phyloP scores from a whole-genome alignment of 2,888 invertebrate genomes.

The Thymelicus sylvestris region DNA sequence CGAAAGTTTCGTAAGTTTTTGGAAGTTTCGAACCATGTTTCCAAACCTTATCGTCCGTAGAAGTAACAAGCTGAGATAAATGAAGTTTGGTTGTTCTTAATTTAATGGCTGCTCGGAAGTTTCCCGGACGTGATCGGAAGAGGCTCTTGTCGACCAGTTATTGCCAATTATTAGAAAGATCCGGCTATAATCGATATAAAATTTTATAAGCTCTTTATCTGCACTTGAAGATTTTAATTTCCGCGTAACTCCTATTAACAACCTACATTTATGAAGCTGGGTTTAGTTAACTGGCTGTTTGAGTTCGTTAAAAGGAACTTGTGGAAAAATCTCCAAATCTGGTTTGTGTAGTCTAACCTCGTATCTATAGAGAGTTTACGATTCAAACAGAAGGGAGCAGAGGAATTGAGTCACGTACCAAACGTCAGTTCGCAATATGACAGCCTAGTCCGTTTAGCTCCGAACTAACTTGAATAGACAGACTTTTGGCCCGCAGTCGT shows the following conservation, averaged over 20 bases:
- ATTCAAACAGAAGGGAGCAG: slow-evolving; percentile 21
- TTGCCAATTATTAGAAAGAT: slow-evolving; percentile 60
- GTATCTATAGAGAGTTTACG: slow-evolving; percentile 11
- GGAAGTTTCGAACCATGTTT: slow-evolving; percentile 73
- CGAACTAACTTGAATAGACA: slow-evolving; percentile 29
- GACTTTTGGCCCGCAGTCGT: slow-evolving; percentile 17
- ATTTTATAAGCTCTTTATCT: slow-evolving; percentile 31
- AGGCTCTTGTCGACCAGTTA: slow-evolving; percentile 61
- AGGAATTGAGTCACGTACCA: slow-evolving; percentile 34
- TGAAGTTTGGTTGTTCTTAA: slow-evolving; percentile 82
- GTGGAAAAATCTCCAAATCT: neutral
- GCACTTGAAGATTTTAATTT: slow-evolving; percentile 7
- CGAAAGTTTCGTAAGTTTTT: slow-evolving; percentile 70
- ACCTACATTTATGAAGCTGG: neutral
- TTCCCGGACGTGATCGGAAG: slow-evolving; percentile 73
- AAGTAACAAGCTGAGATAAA: slow-evolving; percentile 82
- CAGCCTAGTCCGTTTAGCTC: slow-evolving; percentile 30
- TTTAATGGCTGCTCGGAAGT: slow-evolving; percentile 79
- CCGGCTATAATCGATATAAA: slow-evolving; percentile 39
- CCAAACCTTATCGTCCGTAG: slow-evolving; percentile 77
- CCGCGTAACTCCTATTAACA: neutral
- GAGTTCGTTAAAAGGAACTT: neutral
- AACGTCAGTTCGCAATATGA: slow-evolving; percentile 32
- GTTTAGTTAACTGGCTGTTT: neutral
- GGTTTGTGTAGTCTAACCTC: neutral